These are phyloP conservation scores for Aethina tumida DNA, from an alignment of 1,140 invertebrate genomes.

Conservation along the genomic window DNA sequence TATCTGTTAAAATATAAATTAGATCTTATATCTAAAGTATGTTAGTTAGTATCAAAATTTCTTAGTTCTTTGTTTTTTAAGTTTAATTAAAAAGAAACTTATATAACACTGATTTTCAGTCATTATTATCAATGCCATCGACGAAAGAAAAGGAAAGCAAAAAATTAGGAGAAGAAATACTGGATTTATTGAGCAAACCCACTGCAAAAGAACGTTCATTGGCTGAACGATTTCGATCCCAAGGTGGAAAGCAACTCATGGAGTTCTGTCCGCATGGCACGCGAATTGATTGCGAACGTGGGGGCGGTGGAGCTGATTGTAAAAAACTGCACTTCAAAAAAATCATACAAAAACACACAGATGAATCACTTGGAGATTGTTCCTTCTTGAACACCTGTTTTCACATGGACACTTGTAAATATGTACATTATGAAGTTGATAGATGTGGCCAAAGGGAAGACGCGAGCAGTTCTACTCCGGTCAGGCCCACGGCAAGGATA, in stretches of 20 bases:
- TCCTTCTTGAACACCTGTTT: slow-evolving; percentile 98
- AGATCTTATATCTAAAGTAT: too few relatives aligned
- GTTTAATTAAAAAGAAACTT: too few relatives aligned
- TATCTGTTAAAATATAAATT: too few relatives aligned
- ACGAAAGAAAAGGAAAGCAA: slow-evolving; percentile 92
- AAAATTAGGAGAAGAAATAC: slow-evolving; percentile 90
- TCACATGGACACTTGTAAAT: slow-evolving; percentile 98
- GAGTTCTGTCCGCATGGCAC: slow-evolving; percentile 96
- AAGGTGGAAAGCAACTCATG: slow-evolving; percentile 88
- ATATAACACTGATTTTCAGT: slow-evolving; percentile 37
- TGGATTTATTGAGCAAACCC: slow-evolving; percentile 87
- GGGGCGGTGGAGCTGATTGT: slow-evolving; percentile 52
- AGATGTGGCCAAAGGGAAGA: slow-evolving; percentile 31
- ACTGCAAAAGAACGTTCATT: slow-evolving; percentile 92
- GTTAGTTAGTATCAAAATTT: slow-evolving; percentile 29
- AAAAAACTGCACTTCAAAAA: slow-evolving; percentile 94
- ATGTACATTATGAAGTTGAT: slow-evolving; percentile 92
- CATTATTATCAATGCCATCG: slow-evolving; percentile 83
- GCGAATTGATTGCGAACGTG: slow-evolving; percentile 74
- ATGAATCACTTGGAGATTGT: slow-evolving; percentile 91
- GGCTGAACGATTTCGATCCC: slow-evolving; percentile 89
- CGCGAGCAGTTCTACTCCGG: slow-evolving; percentile 13
- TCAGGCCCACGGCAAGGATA: slow-evolving; percentile 20
- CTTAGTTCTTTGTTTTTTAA: slow-evolving; percentile 28
- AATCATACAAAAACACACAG: slow-evolving; percentile 94